Conservation (phyloP, 2,888 invertebrate species). For the Dioctria linearis region DNA sequence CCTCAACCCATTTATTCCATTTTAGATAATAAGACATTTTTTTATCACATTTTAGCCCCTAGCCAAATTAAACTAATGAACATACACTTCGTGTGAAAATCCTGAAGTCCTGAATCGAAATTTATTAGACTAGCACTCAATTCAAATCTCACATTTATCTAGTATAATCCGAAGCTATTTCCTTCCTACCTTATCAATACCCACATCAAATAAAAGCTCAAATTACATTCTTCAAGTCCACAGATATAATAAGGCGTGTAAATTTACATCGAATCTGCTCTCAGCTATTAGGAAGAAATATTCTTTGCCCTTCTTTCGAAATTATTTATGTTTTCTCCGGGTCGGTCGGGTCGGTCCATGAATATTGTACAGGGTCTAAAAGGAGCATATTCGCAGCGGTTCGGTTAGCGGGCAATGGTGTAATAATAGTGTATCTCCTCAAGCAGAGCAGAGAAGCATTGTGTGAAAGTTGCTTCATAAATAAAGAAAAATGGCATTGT, state of each 20-base stretch:
- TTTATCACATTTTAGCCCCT: too few species aligned
- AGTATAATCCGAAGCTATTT: not conserved
- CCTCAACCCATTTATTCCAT: too few species aligned
- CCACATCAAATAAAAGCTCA: not conserved
- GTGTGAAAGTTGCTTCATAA: constrained; percentile 6
- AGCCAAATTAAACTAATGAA: too few species aligned
- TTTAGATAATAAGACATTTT: too few species aligned
- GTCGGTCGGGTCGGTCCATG: not conserved
- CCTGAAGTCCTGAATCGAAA: too few species aligned
- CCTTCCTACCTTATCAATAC: not conserved
- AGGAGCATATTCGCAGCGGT: not conserved
- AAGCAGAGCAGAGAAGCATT: not conserved
- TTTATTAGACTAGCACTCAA: not conserved
- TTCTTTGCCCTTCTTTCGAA: not conserved
- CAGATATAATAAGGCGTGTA: not conserved
- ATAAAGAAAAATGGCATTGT: constrained; percentile 20
- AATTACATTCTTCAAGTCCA: not conserved
- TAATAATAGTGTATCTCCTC: not conserved
- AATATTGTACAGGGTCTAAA: not conserved
- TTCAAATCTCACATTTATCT: not conserved
- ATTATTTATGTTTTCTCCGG: not conserved
- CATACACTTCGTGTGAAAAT: too few species aligned
- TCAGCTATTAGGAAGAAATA: not conserved
- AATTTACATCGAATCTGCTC: not conserved
- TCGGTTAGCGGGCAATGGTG: not conserved